Evolutionary conservation across 2,888 invertebrate species (phyloP).

Genomic region (Clusia tigrina): DNA sequence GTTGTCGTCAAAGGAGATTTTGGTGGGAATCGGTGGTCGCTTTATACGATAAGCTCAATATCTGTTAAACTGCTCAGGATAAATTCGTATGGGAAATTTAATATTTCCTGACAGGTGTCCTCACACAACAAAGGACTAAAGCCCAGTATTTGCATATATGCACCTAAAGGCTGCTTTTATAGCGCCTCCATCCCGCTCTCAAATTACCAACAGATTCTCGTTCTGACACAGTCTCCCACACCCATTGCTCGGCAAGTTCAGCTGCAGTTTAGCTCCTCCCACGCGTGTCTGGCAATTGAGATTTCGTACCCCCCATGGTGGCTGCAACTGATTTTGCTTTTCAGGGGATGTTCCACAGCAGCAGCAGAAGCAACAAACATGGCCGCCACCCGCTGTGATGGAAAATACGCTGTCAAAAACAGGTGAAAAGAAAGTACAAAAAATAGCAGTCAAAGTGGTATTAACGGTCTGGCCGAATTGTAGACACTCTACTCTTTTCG

Average conservation of each 20-base stretch:
- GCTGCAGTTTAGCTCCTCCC: conserved; percentile 14
- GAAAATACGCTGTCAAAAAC: conserved; percentile 49
- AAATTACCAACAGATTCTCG: conserved; percentile 12
- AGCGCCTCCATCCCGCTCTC: conserved; percentile 8
- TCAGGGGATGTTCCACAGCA: conserved; percentile 2
- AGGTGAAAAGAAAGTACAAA: conserved; percentile 42
- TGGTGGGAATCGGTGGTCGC: no score
- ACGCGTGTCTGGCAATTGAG: no score
- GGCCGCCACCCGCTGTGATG: conserved; percentile 45
- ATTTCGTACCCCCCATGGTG: not conserved
- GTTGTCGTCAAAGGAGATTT: no score
- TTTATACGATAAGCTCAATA: no score
- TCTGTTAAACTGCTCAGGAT: no score
- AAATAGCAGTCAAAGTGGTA: no score
- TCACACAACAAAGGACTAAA: not conserved
- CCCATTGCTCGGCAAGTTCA: no score
- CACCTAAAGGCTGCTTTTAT: not conserved
- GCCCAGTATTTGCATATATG: not conserved
- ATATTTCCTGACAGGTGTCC: conserved; percentile 23
- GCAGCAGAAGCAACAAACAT: conserved; percentile 36
- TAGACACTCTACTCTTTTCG: no score
- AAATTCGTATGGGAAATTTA: no score
- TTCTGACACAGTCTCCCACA: not conserved
- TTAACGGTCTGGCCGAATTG: no score
- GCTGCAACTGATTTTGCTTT: conserved; percentile 6